These are phyloP conservation scores for Cryptophagus acutangulus DNA, from an alignment of 2,888 invertebrate species.

Conservation along the genomic window DNA sequence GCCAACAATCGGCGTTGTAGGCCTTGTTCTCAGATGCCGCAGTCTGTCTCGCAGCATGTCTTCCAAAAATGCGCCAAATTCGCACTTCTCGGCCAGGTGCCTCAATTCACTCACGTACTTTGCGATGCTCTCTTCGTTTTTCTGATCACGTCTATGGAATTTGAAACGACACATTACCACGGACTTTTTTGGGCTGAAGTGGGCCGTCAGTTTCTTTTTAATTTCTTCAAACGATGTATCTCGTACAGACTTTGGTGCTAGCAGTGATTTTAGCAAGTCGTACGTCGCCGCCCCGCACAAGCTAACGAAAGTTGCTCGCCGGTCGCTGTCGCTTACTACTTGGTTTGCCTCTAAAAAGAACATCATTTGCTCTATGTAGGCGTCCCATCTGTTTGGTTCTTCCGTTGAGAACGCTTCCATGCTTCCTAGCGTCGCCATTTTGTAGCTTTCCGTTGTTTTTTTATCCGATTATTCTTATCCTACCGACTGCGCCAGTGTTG, in stretches of 20 bases:
- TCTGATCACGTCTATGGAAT: too few species aligned
- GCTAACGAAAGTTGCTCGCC: constrained; percentile 7
- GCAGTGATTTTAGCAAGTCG: constrained; percentile 9
- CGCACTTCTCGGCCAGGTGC: too few species aligned
- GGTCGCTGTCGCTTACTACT: constrained; percentile 2
- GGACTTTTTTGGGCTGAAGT: background rate
- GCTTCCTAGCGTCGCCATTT: too few species aligned
- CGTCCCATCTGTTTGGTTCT: constrained; percentile 9
- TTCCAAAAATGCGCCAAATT: too few species aligned
- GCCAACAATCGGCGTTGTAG: too few species aligned
- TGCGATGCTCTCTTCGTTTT: too few species aligned
- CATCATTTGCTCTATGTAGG: constrained; percentile 7
- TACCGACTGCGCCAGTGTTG: too few species aligned
- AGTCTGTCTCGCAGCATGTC: too few species aligned
- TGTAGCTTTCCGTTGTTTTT: too few species aligned
- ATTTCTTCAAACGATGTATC: background rate
- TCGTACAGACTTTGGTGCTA: constrained; percentile 5
- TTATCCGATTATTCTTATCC: too few species aligned
- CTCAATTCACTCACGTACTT: too few species aligned
- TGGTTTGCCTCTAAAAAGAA: constrained; percentile 11
- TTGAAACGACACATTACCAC: background rate
- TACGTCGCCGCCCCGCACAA: constrained; percentile 11
- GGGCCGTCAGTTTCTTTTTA: constrained; percentile 4
- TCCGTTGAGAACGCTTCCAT: constrained; percentile 5
- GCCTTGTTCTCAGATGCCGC: too few species aligned